These are phyloP conservation scores for Archivesica marissinica DNA, from an alignment of 1,140 invertebrate species.

Conservation along the genomic window DNA sequence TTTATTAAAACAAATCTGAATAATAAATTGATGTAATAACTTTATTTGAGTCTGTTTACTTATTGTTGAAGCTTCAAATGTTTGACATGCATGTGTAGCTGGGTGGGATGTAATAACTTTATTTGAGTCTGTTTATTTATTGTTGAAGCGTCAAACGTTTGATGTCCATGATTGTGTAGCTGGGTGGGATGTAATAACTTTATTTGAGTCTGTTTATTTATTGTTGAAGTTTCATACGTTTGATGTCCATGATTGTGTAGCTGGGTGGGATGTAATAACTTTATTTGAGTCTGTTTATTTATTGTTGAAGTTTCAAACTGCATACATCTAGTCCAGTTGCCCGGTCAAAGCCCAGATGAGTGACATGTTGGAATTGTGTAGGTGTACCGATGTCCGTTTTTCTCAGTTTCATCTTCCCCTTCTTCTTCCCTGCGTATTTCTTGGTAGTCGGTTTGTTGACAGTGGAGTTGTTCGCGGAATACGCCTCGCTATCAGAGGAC, in stretches of 20 bases:
- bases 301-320: not conserved
- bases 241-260: not conserved
- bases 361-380: constrained; percentile 93
- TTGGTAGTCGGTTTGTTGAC: not conserved
- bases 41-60: no score
- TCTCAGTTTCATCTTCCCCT: constrained; percentile 87
- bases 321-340: constrained; percentile 90
- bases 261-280: not conserved
- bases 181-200: not conserved
- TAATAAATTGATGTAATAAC: no score
- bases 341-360: constrained; percentile 95
- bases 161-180: no score
- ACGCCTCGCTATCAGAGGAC: not conserved
- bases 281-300: no score
- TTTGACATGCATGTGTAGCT: no score
- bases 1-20: no score
- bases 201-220: no score
- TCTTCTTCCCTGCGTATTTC: constrained; percentile 76
- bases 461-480: not conserved
- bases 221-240: not conserved
- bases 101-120: no score
- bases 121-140: no score
- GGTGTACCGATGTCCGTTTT: constrained; percentile 97
- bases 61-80: no score
- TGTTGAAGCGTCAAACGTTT: no score